phyloP scores from a whole-genome alignment of 2,888 invertebrate genomes.

The Halocaridina rubra region DNA sequence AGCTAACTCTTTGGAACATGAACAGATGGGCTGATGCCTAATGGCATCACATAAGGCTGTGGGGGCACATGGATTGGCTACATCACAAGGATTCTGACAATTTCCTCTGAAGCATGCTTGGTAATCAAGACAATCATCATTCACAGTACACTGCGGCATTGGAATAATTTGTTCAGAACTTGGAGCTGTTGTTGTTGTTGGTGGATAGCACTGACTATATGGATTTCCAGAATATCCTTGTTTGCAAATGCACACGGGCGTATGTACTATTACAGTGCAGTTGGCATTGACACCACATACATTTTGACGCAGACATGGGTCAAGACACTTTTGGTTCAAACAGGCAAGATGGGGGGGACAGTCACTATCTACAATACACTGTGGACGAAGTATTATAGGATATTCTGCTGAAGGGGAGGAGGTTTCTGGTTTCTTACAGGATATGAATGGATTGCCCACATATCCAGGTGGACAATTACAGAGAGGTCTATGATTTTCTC shows the following conservation, averaged over 20 bases:
- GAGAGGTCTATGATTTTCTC: slow-evolving; percentile 79
- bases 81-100: slow-evolving; percentile 66
- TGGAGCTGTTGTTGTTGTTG: slow-evolving; percentile 61
- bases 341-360: slow-evolving; percentile 74
- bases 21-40: slow-evolving; percentile 65
- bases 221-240: slow-evolving; percentile 79
- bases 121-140: slow-evolving; percentile 57
- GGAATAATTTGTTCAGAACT: slow-evolving; percentile 26
- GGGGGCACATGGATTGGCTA: slow-evolving; percentile 64
- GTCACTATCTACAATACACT: slow-evolving; percentile 82
- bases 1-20: slow-evolving; percentile 64
- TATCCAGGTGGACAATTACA: slow-evolving; percentile 67
- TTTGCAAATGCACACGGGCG: slow-evolving; percentile 82
- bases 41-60: slow-evolving; percentile 66
- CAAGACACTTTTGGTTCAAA: slow-evolving; percentile 50
- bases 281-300: slow-evolving; percentile 70
- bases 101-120: slow-evolving; percentile 65
- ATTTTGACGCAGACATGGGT: slow-evolving; percentile 70
- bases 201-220: slow-evolving; percentile 76
- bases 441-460: slow-evolving; percentile 66
- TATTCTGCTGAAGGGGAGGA: slow-evolving; percentile 46
- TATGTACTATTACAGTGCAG: slow-evolving; percentile 68
- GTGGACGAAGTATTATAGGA: slow-evolving; percentile 70
- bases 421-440: slow-evolving; percentile 45
- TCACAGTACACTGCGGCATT: slow-evolving; percentile 66